Conservation (phyloP, 1,140 invertebrate species). For the Dendrolimus punctatus region DNA sequence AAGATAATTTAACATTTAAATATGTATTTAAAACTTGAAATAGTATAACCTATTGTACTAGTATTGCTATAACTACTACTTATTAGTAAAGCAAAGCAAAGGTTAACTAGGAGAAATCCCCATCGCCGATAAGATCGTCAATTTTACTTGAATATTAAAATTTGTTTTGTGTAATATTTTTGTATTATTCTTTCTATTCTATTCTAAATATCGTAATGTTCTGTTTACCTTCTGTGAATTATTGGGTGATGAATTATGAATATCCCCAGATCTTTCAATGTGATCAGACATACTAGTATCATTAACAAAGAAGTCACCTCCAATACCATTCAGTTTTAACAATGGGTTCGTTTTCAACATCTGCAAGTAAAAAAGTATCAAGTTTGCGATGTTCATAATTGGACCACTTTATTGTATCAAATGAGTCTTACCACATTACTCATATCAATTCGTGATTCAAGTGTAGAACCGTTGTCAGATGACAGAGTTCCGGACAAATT, state of each 20-base stretch:
- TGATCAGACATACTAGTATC: constrained; percentile 53
- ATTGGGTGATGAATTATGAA: constrained; percentile 38
- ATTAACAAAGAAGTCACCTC: constrained; percentile 42
- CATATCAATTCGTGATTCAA: constrained; percentile 52
- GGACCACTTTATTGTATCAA: neutral
- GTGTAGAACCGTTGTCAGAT: constrained; percentile 43
- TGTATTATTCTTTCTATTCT: too few relatives aligned
- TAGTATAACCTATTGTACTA: too few relatives aligned
- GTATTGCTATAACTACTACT: too few relatives aligned
- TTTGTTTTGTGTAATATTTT: too few relatives aligned
- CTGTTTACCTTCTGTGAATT: constrained; percentile 37
- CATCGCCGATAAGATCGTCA: too few relatives aligned
- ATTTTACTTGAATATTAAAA: too few relatives aligned
- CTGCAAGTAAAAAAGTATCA: constrained; percentile 26
- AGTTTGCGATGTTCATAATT: neutral
- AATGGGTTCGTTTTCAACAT: constrained; percentile 73
- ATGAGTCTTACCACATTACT: constrained; percentile 48
- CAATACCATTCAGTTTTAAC: constrained; percentile 52
- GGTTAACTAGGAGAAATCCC: too few relatives aligned
- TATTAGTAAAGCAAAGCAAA: too few relatives aligned
- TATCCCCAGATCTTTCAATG: constrained; percentile 57
- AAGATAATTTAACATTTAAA: too few relatives aligned
- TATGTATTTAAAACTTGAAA: too few relatives aligned
- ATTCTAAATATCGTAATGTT: too few relatives aligned
- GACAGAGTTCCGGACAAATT: constrained; percentile 39